Conservation (phyloP, 2,797 vertebrate species). For the Myiothlypis coronata region DNA sequence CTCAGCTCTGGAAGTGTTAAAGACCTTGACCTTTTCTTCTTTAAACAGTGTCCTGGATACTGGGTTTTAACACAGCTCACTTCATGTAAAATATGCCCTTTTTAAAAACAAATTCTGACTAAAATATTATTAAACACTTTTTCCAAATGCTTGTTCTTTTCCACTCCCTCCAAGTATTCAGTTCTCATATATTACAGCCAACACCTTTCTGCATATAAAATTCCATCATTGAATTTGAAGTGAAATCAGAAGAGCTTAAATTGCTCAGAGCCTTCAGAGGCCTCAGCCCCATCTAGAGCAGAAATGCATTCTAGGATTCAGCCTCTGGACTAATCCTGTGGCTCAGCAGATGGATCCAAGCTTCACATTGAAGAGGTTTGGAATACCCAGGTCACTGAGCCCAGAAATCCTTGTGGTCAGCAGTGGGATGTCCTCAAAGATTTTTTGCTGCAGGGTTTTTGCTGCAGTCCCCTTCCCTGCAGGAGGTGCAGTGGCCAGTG, state of each 20-base stretch:
- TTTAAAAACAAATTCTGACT: background rate
- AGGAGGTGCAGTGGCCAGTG: background rate
- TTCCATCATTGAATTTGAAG: background rate
- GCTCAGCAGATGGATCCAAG: background rate
- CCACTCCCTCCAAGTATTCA: background rate
- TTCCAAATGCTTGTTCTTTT: background rate
- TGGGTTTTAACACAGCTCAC: background rate
- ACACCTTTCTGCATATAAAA: background rate
- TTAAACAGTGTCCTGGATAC: background rate
- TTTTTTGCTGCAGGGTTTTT: background rate
- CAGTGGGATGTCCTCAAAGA: background rate
- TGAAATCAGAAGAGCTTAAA: background rate
- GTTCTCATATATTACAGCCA: background rate
- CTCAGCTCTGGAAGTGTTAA: background rate
- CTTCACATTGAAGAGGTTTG: background rate
- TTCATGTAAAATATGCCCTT: background rate
- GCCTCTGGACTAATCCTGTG: background rate
- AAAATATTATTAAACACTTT: background rate
- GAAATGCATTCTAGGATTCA: background rate
- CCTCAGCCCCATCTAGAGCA: background rate
- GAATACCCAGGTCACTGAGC: background rate
- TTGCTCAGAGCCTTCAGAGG: background rate
- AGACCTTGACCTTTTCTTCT: background rate
- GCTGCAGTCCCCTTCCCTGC: background rate
- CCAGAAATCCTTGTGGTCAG: background rate